A percentile compares a stretch with the other conserved stretches of the same genome.
Evolutionary conservation across 2,888 invertebrate genomes (phyloP).

Genomic region (Toxonevra muliebris): DNA sequence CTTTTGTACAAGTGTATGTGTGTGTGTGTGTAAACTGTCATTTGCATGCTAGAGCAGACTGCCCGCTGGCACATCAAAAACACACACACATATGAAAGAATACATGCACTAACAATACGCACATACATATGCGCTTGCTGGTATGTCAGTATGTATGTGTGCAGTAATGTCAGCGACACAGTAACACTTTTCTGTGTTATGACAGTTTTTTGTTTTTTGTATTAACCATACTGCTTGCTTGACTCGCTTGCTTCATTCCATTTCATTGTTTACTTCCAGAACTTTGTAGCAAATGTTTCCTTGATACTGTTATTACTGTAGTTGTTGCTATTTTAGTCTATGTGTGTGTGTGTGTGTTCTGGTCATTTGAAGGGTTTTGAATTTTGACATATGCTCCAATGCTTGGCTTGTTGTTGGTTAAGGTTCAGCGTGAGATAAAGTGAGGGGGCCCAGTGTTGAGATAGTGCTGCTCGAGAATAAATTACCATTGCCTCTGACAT

Average conservation of each 20-base stretch:
- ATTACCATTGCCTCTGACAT: conserved; percentile 46
- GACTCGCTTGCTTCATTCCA: too few relatives aligned
- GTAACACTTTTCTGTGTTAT: too few relatives aligned
- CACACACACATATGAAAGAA: conserved; percentile 20
- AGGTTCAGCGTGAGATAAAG: too few relatives aligned
- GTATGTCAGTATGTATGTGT: conserved; percentile 8
- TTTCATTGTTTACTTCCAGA: too few relatives aligned
- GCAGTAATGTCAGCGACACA: background rate
- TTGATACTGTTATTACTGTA: background rate
- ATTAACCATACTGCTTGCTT: too few relatives aligned
- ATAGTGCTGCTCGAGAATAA: conserved; percentile 49
- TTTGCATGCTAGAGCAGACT: conserved; percentile 33
- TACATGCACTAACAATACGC: background rate
- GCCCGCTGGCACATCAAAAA: conserved; percentile 1
- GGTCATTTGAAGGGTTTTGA: conserved; percentile 22
- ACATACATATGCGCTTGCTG: background rate
- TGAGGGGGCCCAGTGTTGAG: too few relatives aligned
- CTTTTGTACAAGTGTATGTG: conserved; percentile 5
- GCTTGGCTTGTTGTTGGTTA: too few relatives aligned
- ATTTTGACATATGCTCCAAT: conserved; percentile 27
- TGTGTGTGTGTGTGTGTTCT: conserved; percentile 2
- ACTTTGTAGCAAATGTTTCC: too few relatives aligned
- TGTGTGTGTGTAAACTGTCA: conserved; percentile 8
- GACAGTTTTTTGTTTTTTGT: too few relatives aligned
- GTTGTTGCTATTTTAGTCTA: background rate